phyloP scores from a whole-genome alignment of 1,140 invertebrate genomes.

The Capitella teleta region DNA sequence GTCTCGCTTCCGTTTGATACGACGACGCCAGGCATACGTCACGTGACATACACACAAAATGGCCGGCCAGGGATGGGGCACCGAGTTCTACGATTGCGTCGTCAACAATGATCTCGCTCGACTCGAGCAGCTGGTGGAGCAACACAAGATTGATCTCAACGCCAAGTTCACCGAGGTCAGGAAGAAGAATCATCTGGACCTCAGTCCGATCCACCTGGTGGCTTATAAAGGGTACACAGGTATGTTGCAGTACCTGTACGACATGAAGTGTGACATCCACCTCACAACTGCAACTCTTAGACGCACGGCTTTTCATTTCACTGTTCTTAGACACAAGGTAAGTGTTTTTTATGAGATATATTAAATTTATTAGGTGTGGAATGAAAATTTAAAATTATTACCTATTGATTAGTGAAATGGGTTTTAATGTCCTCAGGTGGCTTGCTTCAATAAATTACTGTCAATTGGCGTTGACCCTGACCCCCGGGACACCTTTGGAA shows the following conservation, averaged over 20 bases:
- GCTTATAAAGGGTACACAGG: conserved; percentile 36
- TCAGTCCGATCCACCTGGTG: conserved; percentile 38
- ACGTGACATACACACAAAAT: background rate
- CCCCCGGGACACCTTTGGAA: conserved; percentile 38
- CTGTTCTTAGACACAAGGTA: conserved; percentile 35
- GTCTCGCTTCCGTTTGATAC: too few species aligned
- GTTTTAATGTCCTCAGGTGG: too few species aligned
- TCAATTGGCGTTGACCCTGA: conserved; percentile 35
- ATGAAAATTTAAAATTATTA: background rate
- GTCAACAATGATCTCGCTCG: conserved; percentile 36
- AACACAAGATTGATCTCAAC: conserved; percentile 38
- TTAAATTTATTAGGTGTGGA: too few species aligned
- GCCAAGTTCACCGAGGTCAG: conserved; percentile 39
- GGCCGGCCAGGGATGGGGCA: conserved; percentile 24
- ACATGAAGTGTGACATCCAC: conserved; percentile 39
- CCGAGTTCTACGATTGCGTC: conserved; percentile 41
- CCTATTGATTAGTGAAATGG: too few species aligned
- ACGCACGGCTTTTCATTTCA: conserved; percentile 36
- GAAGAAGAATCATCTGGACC: conserved; percentile 36
- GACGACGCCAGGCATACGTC: too few species aligned
- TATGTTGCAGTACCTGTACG: conserved; percentile 39
- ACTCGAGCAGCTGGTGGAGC: conserved; percentile 32
- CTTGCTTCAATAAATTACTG: conserved; percentile 34
- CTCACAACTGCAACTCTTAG: conserved; percentile 32
- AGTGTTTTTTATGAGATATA: too few species aligned